These are phyloP conservation scores for Henicopernis longicauda DNA, from an alignment of 2,113 vertebrate species.

Conservation along the genomic window DNA sequence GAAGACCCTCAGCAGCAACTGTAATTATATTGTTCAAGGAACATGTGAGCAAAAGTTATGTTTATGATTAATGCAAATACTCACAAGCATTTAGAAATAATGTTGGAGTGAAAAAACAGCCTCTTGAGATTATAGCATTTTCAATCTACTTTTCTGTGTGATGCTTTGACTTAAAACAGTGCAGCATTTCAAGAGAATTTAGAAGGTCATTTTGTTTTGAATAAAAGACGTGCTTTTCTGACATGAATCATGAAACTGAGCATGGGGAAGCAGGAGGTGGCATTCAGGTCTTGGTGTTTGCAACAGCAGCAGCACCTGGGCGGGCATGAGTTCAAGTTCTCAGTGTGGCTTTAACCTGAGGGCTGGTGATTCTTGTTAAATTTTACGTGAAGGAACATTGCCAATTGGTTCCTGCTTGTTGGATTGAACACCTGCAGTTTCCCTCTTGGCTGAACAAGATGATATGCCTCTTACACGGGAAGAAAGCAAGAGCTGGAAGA, in stretches of 20 bases:
- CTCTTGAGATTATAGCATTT: not conserved
- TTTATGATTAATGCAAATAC: not conserved
- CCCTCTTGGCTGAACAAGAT: slow-evolving; percentile 1
- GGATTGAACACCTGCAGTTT: slow-evolving; percentile 47
- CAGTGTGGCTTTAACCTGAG: slow-evolving; percentile 14
- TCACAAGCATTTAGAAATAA: not conserved
- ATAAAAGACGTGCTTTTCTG: not conserved
- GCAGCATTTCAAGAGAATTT: not conserved
- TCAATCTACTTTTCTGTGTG: not conserved
- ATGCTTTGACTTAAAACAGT: not conserved
- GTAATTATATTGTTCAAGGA: not conserved
- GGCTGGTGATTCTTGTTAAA: slow-evolving; percentile 47
- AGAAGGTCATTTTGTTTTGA: slow-evolving; percentile 6
- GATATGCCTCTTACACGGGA: not conserved
- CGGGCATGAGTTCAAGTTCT: slow-evolving; percentile 23
- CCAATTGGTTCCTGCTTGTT: not conserved
- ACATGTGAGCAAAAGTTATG: not conserved
- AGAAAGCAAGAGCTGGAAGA: not conserved
- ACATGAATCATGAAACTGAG: not conserved
- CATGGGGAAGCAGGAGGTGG: not conserved
- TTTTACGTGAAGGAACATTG: not conserved
- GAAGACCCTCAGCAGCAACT: not conserved
- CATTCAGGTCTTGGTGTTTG: not conserved
- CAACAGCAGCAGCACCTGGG: slow-evolving; percentile 36
- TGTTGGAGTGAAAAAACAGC: not conserved